Evolutionary conservation across 1,140 invertebrate species (phyloP).

Genomic region (Formica selysi): DNA sequence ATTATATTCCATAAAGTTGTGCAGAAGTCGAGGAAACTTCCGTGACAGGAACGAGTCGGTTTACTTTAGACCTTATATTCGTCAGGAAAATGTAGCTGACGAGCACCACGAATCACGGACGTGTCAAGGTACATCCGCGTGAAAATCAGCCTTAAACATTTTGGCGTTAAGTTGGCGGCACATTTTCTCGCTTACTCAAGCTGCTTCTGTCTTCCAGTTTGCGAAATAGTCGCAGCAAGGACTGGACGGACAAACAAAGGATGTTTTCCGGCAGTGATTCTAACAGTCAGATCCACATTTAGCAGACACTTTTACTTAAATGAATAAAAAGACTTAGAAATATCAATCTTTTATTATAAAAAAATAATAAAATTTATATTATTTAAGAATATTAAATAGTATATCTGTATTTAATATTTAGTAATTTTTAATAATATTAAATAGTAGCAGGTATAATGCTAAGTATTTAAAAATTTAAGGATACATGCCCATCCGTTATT

Average conservation of each 20-base stretch:
- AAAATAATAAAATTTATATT: neutral
- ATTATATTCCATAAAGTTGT: slow-evolving; percentile 50
- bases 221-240: slow-evolving; percentile 37
- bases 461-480: neutral
- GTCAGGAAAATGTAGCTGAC: slow-evolving; percentile 52
- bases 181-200: slow-evolving; percentile 58
- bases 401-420: neutral
- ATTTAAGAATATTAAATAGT: neutral
- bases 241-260: slow-evolving; percentile 36
- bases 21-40: slow-evolving; percentile 43
- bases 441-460: neutral
- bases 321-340: slow-evolving; percentile 7
- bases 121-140: slow-evolving; percentile 62
- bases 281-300: neutral
- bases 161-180: slow-evolving; percentile 53
- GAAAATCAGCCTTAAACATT: slow-evolving; percentile 65
- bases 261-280: slow-evolving; percentile 18
- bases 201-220: slow-evolving; percentile 48
- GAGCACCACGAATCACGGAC: slow-evolving; percentile 45
- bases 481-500: slow-evolving; percentile 34
- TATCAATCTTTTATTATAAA: slow-evolving; percentile 14
- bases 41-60: slow-evolving; percentile 32
- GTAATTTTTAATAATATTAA: neutral
- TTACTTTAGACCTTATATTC: slow-evolving; percentile 48
- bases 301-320: slow-evolving; percentile 5